These are phyloP conservation scores for Channa argus DNA, from an alignment of 2,113 vertebrate genomes.

Conservation along the genomic window DNA sequence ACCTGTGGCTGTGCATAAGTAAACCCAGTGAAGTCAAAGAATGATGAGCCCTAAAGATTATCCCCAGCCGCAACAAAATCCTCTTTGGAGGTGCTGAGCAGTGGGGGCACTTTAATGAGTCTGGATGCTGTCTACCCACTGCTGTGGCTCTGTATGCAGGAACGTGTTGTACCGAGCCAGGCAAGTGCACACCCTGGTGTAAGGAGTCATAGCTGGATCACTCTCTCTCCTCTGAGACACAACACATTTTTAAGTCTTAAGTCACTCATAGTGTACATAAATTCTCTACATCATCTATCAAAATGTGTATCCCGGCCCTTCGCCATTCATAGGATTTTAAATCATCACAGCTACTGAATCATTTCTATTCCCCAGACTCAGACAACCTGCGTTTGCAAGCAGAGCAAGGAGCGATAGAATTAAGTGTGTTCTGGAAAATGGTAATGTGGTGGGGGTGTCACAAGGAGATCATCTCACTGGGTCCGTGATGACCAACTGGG, in stretches of 20 bases:
- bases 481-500: constrained; percentile 26
- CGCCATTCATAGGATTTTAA: constrained; percentile 20
- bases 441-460: constrained; percentile 68
- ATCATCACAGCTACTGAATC: constrained; percentile 15
- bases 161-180: constrained; percentile 37
- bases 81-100: constrained; percentile 43
- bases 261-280: neutral
- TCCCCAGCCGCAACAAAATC: constrained; percentile 41
- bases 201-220: constrained; percentile 37
- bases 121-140: constrained; percentile 40
- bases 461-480: constrained; percentile 39
- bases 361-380: constrained; percentile 27
- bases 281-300: neutral
- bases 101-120: constrained; percentile 17
- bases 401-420: constrained; percentile 30
- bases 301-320: constrained; percentile 14
- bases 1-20: neutral
- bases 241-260: neutral
- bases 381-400: constrained; percentile 17
- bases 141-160: constrained; percentile 28
- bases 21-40: constrained; percentile 28
- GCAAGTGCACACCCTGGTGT: constrained; percentile 19
- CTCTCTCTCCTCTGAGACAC: neutral
- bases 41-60: constrained; percentile 56
- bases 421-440: constrained; percentile 52